Evolutionary conservation across 2,113 vertebrate genomes (phyloP).

Genomic region (Microtus oregoni): DNA sequence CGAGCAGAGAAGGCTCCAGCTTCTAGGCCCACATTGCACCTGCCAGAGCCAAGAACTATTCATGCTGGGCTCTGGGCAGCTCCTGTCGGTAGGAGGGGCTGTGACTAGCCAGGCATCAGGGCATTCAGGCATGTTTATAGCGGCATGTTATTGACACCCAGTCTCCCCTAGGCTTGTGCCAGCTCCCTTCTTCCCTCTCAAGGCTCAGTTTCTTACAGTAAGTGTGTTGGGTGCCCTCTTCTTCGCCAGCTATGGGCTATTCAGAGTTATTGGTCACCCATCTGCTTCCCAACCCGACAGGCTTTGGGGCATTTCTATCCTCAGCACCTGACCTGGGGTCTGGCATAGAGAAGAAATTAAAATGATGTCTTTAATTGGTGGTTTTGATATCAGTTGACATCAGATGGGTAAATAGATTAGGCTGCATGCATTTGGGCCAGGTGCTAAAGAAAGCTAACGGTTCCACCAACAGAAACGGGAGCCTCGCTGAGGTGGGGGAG

Average conservation of each 20-base stretch:
- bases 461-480: not conserved
- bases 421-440: not conserved
- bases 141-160: not conserved
- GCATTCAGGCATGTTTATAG: not conserved
- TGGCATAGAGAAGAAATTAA: not conserved
- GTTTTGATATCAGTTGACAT: not conserved
- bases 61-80: not conserved
- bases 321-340: not conserved
- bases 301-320: not conserved
- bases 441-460: not conserved
- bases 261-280: not conserved
- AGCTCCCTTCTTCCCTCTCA: not conserved
- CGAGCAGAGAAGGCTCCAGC: not conserved
- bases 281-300: not conserved
- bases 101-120: not conserved
- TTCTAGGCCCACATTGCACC: not conserved
- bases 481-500: not conserved
- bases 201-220: not conserved
- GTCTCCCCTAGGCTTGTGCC: not conserved
- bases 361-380: not conserved
- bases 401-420: not conserved
- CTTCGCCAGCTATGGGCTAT: not conserved
- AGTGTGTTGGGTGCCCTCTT: not conserved
- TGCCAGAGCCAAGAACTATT: not conserved
- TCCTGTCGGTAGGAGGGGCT: not conserved